Conservation (phyloP, 30 jellyfish, hydroid and myxozoan genomes). For the Cassiopea andromeda region DNA sequence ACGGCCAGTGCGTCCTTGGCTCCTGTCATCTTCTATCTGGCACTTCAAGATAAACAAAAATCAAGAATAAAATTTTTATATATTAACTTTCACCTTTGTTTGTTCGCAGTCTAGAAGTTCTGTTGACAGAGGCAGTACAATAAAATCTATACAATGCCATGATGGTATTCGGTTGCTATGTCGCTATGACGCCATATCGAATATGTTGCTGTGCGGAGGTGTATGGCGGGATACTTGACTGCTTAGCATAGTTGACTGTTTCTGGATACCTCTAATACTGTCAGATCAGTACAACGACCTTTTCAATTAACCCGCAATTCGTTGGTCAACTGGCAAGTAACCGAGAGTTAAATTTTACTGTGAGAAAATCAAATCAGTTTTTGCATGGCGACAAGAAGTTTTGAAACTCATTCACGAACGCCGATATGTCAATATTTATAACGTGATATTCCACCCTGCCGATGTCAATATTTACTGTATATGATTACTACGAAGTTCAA, state of each 20-base stretch:
- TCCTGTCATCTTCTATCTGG: neutral
- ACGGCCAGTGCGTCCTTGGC: neutral
- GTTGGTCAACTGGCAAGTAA: conserved; percentile 1
- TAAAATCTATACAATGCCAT: neutral
- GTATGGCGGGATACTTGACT: conserved; percentile 19
- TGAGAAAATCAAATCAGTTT: neutral
- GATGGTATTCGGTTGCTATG: conserved; percentile 10
- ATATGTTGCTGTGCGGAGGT: conserved; percentile 24
- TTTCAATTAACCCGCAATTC: conserved; percentile 14
- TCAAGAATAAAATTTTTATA: neutral
- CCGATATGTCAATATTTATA: neutral
- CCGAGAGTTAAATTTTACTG: neutral
- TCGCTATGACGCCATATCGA: conserved; percentile 8
- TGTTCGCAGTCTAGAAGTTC: neutral
- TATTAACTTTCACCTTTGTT: neutral
- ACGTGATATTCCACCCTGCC: neutral
- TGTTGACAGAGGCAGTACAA: neutral
- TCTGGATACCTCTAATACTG: conserved; percentile 3
- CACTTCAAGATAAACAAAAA: neutral
- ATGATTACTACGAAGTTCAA: neutral
- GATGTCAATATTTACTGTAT: neutral
- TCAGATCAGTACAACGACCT: neutral
- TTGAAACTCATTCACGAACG: neutral
- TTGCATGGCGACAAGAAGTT: neutral
- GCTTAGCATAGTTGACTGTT: neutral